Percentiles rank a stretch among this genome's conserved stretches.
These are phyloP conservation scores for Daktulosphaira vitifoliae DNA, from an alignment of 1,140 invertebrate genomes.

Conservation along the genomic window DNA sequence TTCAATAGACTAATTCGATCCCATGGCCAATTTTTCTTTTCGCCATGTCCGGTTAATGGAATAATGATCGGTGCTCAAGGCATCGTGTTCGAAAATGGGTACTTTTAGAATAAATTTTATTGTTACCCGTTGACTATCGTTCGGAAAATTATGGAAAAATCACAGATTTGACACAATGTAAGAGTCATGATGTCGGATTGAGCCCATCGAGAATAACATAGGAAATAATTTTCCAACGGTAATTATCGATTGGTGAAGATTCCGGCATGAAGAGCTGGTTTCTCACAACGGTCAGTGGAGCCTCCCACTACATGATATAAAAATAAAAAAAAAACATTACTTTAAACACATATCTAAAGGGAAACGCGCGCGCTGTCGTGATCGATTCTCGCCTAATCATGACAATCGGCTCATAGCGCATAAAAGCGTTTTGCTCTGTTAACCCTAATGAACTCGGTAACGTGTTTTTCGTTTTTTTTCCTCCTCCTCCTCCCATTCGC, in stretches of 20 bases:
- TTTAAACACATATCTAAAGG: constrained; percentile 1
- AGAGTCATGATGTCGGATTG: not conserved
- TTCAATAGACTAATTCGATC: too few relatives aligned
- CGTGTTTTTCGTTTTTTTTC: not conserved
- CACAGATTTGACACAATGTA: not conserved
- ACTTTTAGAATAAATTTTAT: too few relatives aligned
- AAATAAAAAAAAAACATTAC: constrained; percentile 7
- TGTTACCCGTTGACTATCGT: too few relatives aligned
- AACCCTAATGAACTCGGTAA: constrained; percentile 28
- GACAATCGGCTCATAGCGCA: constrained; percentile 30
- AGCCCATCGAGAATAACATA: not conserved
- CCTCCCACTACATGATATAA: constrained; percentile 20
- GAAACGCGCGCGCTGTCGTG: constrained; percentile 18
- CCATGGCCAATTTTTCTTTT: too few relatives aligned
- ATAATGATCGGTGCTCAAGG: too few relatives aligned
- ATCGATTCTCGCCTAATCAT: constrained; percentile 29
- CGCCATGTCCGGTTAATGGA: too few relatives aligned
- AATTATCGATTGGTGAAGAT: constrained; percentile 23
- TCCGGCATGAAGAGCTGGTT: constrained; percentile 29
- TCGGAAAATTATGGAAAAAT: too few relatives aligned
- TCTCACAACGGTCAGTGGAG: constrained; percentile 25
- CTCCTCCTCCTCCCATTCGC: not conserved
- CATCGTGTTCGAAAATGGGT: too few relatives aligned
- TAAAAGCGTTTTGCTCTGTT: constrained; percentile 32
- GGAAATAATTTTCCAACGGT: not conserved